Base-by-base conservation (phyloP, 2,113 vertebrate genomes). In the Sceloporus tristichus region DNA sequence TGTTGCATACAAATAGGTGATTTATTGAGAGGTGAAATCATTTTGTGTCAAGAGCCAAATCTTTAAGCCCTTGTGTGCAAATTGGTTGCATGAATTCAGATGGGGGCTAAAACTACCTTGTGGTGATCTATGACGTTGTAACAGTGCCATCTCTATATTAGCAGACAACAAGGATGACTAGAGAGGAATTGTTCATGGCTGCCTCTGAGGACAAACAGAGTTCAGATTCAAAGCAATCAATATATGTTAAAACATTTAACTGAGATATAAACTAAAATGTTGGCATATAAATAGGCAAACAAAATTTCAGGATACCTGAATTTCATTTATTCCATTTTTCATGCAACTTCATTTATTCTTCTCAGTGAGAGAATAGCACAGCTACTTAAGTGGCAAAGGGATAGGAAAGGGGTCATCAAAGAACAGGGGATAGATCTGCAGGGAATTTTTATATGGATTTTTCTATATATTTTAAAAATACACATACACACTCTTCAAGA, bases 1-100 rank as follows among this genome's bases (percentile, higher is more conserved):
- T 23, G 74, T 74, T 79, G 77, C 48, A 34, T 79, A 87, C 75
- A 90, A 90, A 87, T 87, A 38, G 56, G 66, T 79, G 40, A 87
- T 79, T 84, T 79, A 84, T 48, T 65, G 29, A 16, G 10, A 78
- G 65, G 66, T 59, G 29, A 71, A 84, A 53, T 73, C 75, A 84
- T 79, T 84, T 71, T 56, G 80, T 38, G 54, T 68, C 65, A 83
- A 84, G 75, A 82, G 71, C 65, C 80, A 87, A 62, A 62, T 38
- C 27, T 73, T 27, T 71, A 86, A 83, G 42, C 38, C 70, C 40
- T 54, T 54, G 10, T 25, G 18, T 74, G 66, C 73, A 56, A 78
- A 59, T 4, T 40, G 23, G 53, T 78, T 88, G 81, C 62, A 70
- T 29, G 27, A 87, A 74, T 81, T 34, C 18, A 87, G 56, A 74